Base-by-base conservation (phyloP, 2,888 invertebrate species). In the Melanotus villosus region DNA sequence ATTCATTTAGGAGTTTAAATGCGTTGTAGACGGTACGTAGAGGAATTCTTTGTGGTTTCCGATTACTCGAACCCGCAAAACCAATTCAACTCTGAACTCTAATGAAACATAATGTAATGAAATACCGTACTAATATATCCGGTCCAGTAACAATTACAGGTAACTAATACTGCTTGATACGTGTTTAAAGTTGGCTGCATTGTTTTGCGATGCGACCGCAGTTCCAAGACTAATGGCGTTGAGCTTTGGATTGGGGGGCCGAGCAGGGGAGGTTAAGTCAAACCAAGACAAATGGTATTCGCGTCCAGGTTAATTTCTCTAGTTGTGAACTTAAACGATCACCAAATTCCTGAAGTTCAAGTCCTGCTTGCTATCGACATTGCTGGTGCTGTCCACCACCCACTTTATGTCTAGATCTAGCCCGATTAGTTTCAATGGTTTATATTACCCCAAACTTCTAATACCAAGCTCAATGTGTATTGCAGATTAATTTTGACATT, bases 211-310 rank as follows among this genome's bases (percentile, higher is more conserved):
- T 80, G 82, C 77, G 81, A 81, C 84, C 84, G 77, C 84, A 83
- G 79, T 79, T 78, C 80, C 81, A 83, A 83, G 83, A 84, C 80
- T 83, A 84, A 84, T 84, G 83, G 82, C 60, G 73, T 52, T 68
- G 65, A 66, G 69, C 54, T 68, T 41, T 47, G 47, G 68, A 56
- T 66, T 77, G 77, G 69, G 79, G 78, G 57, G 54, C 58, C 69
- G 47, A 65, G 57, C 65, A 54, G 73, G 67, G 68, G 70, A 63
- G 72, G 71, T 70, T 59, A 71, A 68, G 82, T 83, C 84, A 82
- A 83, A 84, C 83, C 83, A 83, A 84, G 84, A 84, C 83, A 84
- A 83, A 84, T 84, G 84, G 84, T 81, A 83, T 83, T 81, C 81
- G 81, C 80, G 82, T 80, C 83, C 81, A 83, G 80, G 83, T 84